phyloP scores from a whole-genome alignment of 2,113 vertebrate species.

The Charina bottae region DNA sequence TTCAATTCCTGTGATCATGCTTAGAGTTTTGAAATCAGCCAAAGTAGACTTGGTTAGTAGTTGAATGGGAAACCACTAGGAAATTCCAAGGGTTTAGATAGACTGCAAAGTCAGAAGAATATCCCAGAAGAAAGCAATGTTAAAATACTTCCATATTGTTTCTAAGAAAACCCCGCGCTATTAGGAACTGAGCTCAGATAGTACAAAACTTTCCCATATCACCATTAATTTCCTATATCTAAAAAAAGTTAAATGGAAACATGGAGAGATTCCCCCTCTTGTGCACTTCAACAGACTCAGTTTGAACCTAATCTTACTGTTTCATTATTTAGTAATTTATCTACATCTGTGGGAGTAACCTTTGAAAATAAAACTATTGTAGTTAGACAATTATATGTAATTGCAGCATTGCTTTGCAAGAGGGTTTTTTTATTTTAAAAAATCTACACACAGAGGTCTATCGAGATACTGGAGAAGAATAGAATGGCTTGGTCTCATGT shows the following conservation, averaged over 20 bases:
- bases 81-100: no score
- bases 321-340: slow-evolving; percentile 35
- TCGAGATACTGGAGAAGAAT: background rate
- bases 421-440: background rate
- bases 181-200: background rate
- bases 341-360: background rate
- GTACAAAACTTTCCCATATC: background rate
- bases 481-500: background rate
- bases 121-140: background rate
- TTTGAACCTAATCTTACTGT: slow-evolving; percentile 1
- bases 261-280: background rate
- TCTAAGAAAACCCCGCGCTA: background rate
- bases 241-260: background rate
- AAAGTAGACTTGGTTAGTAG: no score
- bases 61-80: no score
- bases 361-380: slow-evolving; percentile 12
- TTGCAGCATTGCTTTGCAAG: slow-evolving; percentile 33
- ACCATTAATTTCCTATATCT: background rate
- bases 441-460: background rate
- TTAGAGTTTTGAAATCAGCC: no score
- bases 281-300: slow-evolving; percentile 17
- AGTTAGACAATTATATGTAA: slow-evolving; percentile 36
- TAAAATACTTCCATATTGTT: background rate
- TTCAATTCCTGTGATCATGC: no score
- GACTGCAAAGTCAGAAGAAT: background rate